Evolutionary conservation across 2,113 vertebrate genomes (phyloP), one percentile per base, ranked within the genome.

Genomic region (Hystrix brachyura): DNA sequence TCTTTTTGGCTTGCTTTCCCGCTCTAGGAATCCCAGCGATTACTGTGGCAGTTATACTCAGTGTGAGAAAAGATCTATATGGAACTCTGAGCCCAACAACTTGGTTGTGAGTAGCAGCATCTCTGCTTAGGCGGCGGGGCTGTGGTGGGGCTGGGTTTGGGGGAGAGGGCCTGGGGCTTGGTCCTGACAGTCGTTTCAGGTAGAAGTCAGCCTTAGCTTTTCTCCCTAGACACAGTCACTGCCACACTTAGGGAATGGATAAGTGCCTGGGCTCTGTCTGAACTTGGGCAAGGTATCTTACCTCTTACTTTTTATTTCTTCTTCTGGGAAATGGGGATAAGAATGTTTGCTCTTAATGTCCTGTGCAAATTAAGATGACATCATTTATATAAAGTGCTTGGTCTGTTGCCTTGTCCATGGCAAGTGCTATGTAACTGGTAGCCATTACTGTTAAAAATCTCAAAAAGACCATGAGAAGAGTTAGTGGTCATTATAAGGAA

Each of bases 11-110:
- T 98, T 90, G 85, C 19, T 98, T 93, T 97, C 93, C 59, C 95
- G 19, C 53, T 81, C 14, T 98, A 99, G 99, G 99, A 97, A 84
- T 99, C 78, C 99, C 99, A 96, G 98, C 99, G 53, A 27, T 99
- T 57, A 94, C 99, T 15, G 98, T 99, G 93, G 96, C 96, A 78
- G 51, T 98, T 72, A 98, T 99, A 76, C 97, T 99, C 60, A 97
- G 94, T 84, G 98, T 99, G 96, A 98, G 99, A 80, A 98, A 97
- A 97, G 98, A 99, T 90, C 98, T 98, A 21, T 99, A 99, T 34
- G 99, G 99, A 48, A 96, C n/a, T 71, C 6, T 21, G 89, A 91
- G 89, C 55, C 67, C 98, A 38, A 85, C 94, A 27, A 96, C 97
- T 32, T 67, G 74, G 65, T 99, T 99, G 99, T 99, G 98, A 99